phyloP scores from a whole-genome alignment of 2,797 vertebrate species.

The Hirundo rustica region DNA sequence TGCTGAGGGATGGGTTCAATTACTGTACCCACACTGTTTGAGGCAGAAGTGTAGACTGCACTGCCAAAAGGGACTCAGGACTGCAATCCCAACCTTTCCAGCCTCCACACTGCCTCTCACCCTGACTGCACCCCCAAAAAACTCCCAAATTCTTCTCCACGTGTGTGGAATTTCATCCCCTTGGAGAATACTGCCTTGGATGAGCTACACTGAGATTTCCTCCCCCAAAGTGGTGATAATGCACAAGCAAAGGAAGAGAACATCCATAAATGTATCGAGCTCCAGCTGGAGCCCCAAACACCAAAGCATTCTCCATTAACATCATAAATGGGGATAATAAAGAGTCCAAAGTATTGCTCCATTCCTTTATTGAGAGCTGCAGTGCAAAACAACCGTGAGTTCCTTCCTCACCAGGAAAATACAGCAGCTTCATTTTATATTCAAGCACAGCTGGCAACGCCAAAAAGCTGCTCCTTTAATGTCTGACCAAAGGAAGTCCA shows the following conservation, averaged over 20 bases:
- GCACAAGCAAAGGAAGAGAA: not conserved
- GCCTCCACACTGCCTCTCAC: not conserved
- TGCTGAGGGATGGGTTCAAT: accelerated
- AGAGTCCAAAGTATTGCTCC: not conserved
- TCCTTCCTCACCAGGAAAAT: not conserved
- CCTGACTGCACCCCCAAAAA: not conserved
- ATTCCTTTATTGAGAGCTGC: not conserved
- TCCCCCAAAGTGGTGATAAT: not conserved
- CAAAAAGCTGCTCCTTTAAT: not conserved
- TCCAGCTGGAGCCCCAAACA: not conserved
- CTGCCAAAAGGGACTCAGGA: not conserved
- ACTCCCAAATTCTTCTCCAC: no score
- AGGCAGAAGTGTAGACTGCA: not conserved
- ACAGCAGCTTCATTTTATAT: not conserved
- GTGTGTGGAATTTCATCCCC: not conserved
- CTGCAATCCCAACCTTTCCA: not conserved
- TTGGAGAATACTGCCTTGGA: not conserved
- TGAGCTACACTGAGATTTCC: not conserved
- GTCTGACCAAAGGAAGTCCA: not conserved
- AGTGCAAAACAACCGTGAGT: not conserved
- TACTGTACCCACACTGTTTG: accelerated
- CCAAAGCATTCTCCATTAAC: not conserved
- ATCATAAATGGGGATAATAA: not conserved
- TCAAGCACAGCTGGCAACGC: not conserved
- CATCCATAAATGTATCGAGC: not conserved